Evolutionary conservation across 2,888 invertebrate genomes (phyloP).

Genomic region (Ctenicera cuprea): DNA sequence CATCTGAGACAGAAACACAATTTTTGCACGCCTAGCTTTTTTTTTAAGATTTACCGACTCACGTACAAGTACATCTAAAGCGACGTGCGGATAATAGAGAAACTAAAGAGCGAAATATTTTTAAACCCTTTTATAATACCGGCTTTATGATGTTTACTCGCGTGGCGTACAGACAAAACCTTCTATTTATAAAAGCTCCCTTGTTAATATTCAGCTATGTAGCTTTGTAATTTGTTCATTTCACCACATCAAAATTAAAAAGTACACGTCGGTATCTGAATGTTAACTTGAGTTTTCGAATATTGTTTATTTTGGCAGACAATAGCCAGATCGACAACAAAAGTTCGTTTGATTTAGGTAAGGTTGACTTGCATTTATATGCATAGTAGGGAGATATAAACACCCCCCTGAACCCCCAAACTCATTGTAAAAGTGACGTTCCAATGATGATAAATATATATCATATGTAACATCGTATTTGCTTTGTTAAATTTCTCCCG

Average conservation of each 20-base stretch:
- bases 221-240: slow-evolving; percentile 7
- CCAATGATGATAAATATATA: slow-evolving; percentile 12
- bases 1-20: slow-evolving; percentile 10
- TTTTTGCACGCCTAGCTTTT: background rate
- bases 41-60: background rate
- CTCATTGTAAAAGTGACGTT: slow-evolving; percentile 4
- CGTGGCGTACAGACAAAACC: slow-evolving; percentile 2
- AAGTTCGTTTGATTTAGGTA: slow-evolving; percentile 10
- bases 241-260: background rate
- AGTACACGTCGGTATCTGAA: background rate
- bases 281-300: background rate
- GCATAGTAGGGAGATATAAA: background rate
- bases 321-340: background rate
- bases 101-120: background rate
- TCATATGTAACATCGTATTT: slow-evolving; percentile 1
- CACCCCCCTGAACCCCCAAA: background rate
- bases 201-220: slow-evolving; percentile 6
- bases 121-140: background rate
- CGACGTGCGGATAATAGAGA: background rate
- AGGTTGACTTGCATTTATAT: slow-evolving; percentile 11
- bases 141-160: slow-evolving; percentile 4
- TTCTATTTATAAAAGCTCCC: slow-evolving; percentile 1
- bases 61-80: background rate
- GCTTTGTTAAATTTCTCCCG: slow-evolving; percentile 2
- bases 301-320: slow-evolving; percentile 1